A percentile compares a stretch with the other conserved stretches of the same genome.
Conservation (phyloP, 2,113 vertebrate genomes). For the Tyrannus savana region DNA sequence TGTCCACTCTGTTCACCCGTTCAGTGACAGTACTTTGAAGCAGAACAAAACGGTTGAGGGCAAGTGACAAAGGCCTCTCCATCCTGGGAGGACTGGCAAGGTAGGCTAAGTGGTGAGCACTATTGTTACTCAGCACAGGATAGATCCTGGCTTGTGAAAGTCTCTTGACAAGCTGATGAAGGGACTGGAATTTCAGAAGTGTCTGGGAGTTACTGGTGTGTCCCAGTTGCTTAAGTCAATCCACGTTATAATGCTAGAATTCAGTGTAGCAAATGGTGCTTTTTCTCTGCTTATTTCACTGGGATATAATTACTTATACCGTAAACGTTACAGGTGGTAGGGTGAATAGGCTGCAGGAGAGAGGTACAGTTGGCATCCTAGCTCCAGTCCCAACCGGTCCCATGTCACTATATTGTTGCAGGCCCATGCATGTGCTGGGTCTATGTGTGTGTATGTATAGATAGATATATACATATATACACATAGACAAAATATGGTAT, state of each 20-base stretch:
- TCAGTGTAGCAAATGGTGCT: neutral
- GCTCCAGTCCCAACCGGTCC: neutral
- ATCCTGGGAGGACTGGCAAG: neutral
- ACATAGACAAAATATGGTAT: neutral
- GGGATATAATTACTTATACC: neutral
- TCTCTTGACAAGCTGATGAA: neutral
- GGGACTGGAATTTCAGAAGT: neutral
- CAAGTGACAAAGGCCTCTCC: neutral
- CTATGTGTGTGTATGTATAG: neutral
- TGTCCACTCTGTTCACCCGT: neutral
- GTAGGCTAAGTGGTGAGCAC: neutral
- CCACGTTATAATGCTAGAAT: neutral
- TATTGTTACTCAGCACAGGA: rapidly evolving
- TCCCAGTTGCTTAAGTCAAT: neutral
- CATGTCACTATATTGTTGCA: neutral
- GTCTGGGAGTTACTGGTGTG: neutral
- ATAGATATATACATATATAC: no score
- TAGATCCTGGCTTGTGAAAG: neutral
- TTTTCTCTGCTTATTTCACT: neutral
- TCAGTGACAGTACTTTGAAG: neutral
- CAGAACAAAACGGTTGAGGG: neutral
- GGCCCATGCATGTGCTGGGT: neutral
- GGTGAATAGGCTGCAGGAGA: neutral
- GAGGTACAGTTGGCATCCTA: neutral
- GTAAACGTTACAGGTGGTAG: neutral